Base-by-base conservation (phyloP, 2,113 vertebrate species). In the Morone chrysops region DNA sequence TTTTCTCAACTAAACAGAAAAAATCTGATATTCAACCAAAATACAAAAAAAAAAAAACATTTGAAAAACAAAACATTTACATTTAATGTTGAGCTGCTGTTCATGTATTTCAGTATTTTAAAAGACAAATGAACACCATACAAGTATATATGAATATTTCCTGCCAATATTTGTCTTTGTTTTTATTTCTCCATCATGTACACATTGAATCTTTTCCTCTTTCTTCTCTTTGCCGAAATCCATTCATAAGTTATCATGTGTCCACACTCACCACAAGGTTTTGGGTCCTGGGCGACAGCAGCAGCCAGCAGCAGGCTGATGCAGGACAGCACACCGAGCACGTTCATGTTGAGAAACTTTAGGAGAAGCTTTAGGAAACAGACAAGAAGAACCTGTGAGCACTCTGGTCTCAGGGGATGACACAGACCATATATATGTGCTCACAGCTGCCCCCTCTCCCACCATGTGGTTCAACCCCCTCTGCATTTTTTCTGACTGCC, bases 281-380 rank as follows among this genome's bases (percentile, higher is more conserved):
- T 57, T 5, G 83, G 73, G 0, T 7, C 6, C 67, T 86, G 83
- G n/a, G 80, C 4, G 10, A 3, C 38, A 20, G 65, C 80, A 16
- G 66, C 66, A 14, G 78, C 74, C 78, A 88, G 41, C 80, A 83
- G 61, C 74, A 90, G 54, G 77, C 69, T 14, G 77, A 90, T 16
- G 74, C 77, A 80, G 48, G 60, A 59, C 41, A 84, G 54, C 48
- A 59, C 40, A 11, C 69, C 0, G 50, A 65, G 5, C 48, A 56
- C 68, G 83, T 51, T 81, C 89, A 90, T 90, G 70, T 0, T 69
- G 31, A 68, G 43, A 43, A 60, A 63, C 45, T 57, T 47, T 20
- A 16, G 22, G 50, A 66, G 36, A 57, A 59, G 65, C 59, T 53
- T 54, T 17, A 10, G 22, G 51, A 67, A 41, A 0, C 3, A 0